Evolutionary conservation across 2,888 invertebrate genomes (phyloP).

Genomic region (Phyllotreta cruciferae): DNA sequence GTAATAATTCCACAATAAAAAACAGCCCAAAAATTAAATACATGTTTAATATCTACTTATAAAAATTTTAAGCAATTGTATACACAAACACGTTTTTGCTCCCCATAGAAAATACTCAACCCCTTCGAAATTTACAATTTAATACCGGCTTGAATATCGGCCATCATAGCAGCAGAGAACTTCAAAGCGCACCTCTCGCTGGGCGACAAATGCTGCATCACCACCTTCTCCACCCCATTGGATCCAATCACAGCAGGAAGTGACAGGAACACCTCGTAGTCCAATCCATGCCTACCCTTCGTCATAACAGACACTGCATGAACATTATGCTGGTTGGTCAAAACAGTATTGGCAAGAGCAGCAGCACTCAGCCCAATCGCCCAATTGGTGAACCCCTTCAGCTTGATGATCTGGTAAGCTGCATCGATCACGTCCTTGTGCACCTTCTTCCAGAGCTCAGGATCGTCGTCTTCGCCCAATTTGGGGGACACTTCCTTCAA

Average conservation of each 20-base stretch:
- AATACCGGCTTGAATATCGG: constrained; percentile 67
- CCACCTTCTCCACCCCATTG: constrained; percentile 11
- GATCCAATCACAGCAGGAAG: constrained; percentile 33
- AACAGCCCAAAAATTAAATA: too few species aligned
- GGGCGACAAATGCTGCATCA: constrained; percentile 12
- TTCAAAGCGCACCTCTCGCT: constrained; percentile 30
- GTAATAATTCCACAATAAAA: too few species aligned
- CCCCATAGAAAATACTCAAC: neutral
- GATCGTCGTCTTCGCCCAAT: constrained; percentile 75
- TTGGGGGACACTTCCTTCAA: constrained; percentile 78
- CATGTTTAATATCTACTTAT: too few species aligned
- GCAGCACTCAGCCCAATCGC: constrained; percentile 85
- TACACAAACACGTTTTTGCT: too few species aligned
- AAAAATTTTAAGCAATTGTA: too few species aligned
- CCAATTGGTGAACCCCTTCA: constrained; percentile 93
- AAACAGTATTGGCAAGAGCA: constrained; percentile 72
- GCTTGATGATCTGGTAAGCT: constrained; percentile 85
- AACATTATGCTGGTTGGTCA: constrained; percentile 76
- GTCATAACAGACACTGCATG: constrained; percentile 82
- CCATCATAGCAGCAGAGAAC: constrained; percentile 69
- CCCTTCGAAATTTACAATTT: constrained; percentile 30
- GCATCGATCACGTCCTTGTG: constrained; percentile 85
- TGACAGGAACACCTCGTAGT: constrained; percentile 46
- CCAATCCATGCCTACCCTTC: constrained; percentile 56
- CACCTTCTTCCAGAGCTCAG: constrained; percentile 79